phyloP scores from a whole-genome alignment of 2,113 vertebrate genomes.

The Dasyurus viverrinus region DNA sequence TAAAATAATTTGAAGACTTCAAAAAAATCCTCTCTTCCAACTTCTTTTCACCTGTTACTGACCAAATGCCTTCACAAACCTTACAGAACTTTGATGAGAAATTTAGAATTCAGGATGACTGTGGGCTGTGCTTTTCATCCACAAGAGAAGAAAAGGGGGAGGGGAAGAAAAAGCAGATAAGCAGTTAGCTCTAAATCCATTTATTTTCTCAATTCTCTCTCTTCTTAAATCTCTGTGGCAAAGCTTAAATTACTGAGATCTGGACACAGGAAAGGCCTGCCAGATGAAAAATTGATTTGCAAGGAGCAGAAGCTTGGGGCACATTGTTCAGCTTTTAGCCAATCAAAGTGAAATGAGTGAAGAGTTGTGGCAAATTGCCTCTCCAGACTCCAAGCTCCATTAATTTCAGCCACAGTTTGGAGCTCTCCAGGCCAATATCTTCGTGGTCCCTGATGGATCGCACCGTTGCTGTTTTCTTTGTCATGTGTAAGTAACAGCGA shows the following conservation, averaged over 20 bases:
- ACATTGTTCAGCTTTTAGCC: slow-evolving; percentile 49
- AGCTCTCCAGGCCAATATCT: slow-evolving; percentile 40
- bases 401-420: slow-evolving; percentile 40
- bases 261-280: slow-evolving; percentile 45
- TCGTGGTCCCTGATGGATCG: neutral
- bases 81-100: neutral
- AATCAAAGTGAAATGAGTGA: slow-evolving; percentile 36
- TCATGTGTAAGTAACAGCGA: slow-evolving; percentile 23
- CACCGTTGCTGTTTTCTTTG: slow-evolving; percentile 19
- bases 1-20: neutral
- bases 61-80: neutral
- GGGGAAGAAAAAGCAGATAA: neutral
- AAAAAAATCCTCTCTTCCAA: neutral
- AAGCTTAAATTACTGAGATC: slow-evolving; percentile 16
- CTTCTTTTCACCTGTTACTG: neutral
- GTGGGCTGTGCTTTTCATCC: neutral
- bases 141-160: neutral
- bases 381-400: slow-evolving; percentile 54
- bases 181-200: neutral
- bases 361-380: slow-evolving; percentile 26
- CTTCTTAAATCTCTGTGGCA: neutral
- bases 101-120: neutral
- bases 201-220: slow-evolving; percentile 1
- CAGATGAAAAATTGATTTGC: slow-evolving; percentile 57
- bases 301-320: slow-evolving; percentile 37